A percentile compares a stretch with the other conserved stretches of the same genome.
These are phyloP conservation scores for Lasioglossum pauxillum DNA, from an alignment of 2,888 invertebrate genomes.

Conservation along the genomic window DNA sequence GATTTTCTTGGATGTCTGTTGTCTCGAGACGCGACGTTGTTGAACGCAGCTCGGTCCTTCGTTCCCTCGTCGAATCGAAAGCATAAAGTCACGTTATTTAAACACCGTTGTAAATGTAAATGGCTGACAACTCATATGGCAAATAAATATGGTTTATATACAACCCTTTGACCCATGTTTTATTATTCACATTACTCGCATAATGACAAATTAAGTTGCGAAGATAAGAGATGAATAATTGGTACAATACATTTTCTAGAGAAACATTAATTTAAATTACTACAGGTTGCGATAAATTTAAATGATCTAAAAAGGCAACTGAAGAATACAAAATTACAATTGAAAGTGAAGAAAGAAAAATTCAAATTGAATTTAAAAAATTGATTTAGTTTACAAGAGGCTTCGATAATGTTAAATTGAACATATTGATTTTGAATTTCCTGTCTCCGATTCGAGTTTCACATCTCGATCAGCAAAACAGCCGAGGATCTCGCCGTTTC, in stretches of 20 bases:
- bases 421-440: no score
- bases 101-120: constrained; percentile 76
- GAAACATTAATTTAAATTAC: no score
- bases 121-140: constrained; percentile 76
- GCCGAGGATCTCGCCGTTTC: constrained; percentile 47
- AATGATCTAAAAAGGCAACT: no score
- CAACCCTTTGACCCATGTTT: constrained; percentile 28
- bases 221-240: no score
- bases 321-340: no score
- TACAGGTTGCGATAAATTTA: no score
- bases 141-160: constrained; percentile 78
- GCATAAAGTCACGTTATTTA: constrained; percentile 74
- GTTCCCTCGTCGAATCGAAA: constrained; percentile 69
- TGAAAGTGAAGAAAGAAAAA: no score
- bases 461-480: constrained; percentile 45
- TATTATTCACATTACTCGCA: background rate
- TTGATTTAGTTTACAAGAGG: no score
- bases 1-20: background rate
- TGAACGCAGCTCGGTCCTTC: constrained; percentile 39
- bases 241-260: no score
- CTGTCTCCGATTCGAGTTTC: constrained; percentile 5
- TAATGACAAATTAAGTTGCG: background rate
- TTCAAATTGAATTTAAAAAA: no score
- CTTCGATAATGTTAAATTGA: background rate
- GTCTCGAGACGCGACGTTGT: background rate